A percentile compares a stretch with the other conserved stretches of the same genome.
Conservation (phyloP, 2,888 invertebrate genomes). For the Cheilosia vulpina region DNA sequence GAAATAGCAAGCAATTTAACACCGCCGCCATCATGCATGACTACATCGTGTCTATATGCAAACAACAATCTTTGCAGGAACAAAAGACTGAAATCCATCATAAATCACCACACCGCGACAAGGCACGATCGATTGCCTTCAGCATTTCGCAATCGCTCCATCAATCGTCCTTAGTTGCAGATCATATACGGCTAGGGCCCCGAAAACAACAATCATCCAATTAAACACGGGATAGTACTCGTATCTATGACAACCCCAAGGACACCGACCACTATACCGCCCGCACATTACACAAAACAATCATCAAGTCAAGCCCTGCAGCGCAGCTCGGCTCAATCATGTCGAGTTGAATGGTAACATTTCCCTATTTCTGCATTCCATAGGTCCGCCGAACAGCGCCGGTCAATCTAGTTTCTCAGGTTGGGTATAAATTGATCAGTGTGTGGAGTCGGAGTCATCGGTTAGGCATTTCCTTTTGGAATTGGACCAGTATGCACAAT, state of each 20-base stretch:
- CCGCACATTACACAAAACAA: slow-evolving; percentile 9
- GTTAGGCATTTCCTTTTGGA: slow-evolving; percentile 33
- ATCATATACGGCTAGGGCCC: background rate
- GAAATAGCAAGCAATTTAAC: slow-evolving; percentile 8
- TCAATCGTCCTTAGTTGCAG: slow-evolving; percentile 30
- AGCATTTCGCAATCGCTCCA: slow-evolving; percentile 13
- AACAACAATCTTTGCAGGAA: background rate
- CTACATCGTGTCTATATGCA: background rate
- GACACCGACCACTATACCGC: slow-evolving; percentile 38
- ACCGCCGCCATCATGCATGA: slow-evolving; percentile 2
- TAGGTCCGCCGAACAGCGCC: background rate
- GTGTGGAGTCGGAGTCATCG: slow-evolving; percentile 42
- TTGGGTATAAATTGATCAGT: slow-evolving; percentile 15
- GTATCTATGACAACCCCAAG: slow-evolving; percentile 51
- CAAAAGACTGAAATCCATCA: slow-evolving; percentile 4
- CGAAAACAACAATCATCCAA: slow-evolving; percentile 58
- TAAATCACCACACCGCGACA: slow-evolving; percentile 5
- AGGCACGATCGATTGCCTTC: slow-evolving; percentile 4
- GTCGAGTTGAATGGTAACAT: slow-evolving; percentile 39
- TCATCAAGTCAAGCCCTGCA: slow-evolving; percentile 15
- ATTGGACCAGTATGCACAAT: background rate
- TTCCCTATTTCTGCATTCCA: slow-evolving; percentile 62
- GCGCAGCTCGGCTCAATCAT: slow-evolving; percentile 30
- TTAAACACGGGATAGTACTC: slow-evolving; percentile 26
- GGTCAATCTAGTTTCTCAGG: slow-evolving; percentile 48